Evolutionary conservation across 2,888 invertebrate species (phyloP), one percentile per base, ranked within the genome.

Genomic region (Acleris emargana): DNA sequence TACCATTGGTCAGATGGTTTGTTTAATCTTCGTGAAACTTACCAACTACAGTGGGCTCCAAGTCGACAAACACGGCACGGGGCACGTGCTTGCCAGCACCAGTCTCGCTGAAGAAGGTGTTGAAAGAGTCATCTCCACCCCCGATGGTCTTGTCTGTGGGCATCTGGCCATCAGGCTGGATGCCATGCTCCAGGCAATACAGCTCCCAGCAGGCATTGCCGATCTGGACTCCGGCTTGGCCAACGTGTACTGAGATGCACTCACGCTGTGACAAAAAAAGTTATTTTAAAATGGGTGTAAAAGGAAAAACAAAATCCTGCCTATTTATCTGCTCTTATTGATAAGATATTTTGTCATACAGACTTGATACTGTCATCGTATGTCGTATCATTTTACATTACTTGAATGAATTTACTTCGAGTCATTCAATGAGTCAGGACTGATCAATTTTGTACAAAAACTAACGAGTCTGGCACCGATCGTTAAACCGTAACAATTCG

Each of bases 11-110:
- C 32, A 32, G 9, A 32, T 0, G 38, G 7, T 5, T 45, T n/a
- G 16, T 5, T 4, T 42, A 3, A 6, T 38, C 11, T 4, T 20
- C 94, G 1, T 20, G 43, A 58, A 58, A 78, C 91, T 79, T 62
- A 92, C 91, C 91, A 71, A 99, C 98, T 79, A 99, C 99, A 73
- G 98, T 98, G 69, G 99, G 99, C 91, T 99, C 99, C 85, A 99
- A 93, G 89, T 99, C 99, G 13, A 99, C 98, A 82, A 98, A 99
- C 64, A 98, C 97, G 50, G 97, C 98, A 76, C 98, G 94, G 58
- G 98, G 98, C 13, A 99, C 98, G 84, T 99, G 98, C 84, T 99
- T 99, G 80, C 99, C 99, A 51, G 97, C 96, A 62, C 97, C 97
- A 67, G 98, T 99, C 91, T 99, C 98, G 78, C 96, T 96, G 94